Conservation (phyloP, 2,113 vertebrate species). For the Platysteira castanea region DNA sequence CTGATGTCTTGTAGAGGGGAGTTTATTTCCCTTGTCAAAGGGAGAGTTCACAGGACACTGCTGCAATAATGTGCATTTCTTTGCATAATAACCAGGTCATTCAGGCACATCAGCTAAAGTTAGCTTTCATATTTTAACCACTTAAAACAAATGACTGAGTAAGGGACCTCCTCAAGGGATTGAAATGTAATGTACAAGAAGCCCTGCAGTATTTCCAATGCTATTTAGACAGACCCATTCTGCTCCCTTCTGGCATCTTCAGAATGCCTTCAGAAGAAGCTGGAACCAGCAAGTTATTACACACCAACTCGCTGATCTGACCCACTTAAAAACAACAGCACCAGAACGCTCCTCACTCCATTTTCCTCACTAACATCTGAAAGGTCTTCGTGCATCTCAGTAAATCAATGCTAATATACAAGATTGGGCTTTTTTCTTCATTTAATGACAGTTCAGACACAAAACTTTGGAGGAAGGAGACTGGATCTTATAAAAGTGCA, state of each 20-base stretch:
- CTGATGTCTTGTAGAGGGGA: neutral
- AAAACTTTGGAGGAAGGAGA: neutral
- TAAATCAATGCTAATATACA: neutral
- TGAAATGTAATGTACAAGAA: neutral
- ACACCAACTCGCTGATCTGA: neutral
- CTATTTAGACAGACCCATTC: neutral
- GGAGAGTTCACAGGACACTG: neutral
- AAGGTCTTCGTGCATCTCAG: neutral
- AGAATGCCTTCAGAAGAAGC: neutral
- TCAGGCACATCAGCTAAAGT: neutral
- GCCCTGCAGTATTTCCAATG: neutral
- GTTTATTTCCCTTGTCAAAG: neutral
- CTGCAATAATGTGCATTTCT: neutral
- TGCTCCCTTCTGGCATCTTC: neutral
- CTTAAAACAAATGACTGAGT: neutral
- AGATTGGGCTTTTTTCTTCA: neutral
- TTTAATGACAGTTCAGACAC: neutral
- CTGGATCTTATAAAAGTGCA: neutral
- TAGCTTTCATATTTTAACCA: neutral
- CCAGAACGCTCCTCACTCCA: neutral
- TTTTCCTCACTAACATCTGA: neutral
- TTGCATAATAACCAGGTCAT: neutral
- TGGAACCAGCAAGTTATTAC: neutral
- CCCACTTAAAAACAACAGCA: conserved; percentile 5
- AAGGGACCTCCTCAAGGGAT: neutral